Base-by-base conservation (phyloP, 2,797 vertebrate species). In the Sebastes minor region DNA sequence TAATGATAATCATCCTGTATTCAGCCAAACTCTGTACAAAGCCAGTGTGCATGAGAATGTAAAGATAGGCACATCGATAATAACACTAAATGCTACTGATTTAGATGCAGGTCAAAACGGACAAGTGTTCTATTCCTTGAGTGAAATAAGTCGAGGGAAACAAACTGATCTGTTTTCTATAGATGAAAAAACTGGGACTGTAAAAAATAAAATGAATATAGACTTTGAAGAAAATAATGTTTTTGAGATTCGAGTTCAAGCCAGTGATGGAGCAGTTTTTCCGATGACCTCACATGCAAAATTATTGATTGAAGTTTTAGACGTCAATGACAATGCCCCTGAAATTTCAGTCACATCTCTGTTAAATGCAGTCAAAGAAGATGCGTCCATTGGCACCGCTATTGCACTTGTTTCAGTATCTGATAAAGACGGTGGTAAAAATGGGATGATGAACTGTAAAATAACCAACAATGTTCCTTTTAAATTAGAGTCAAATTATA, bases 361-460 rank as follows among this genome's bases (percentile, higher is more conserved):
- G 33, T 90, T 96, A 57, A 95, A 97, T 38, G 94, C 96, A 1
- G 38, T 42, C 14, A 42, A 42, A 42, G 97, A 98, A 30, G 95
- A 97, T 42, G 94, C 96, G 0, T 78, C 82, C 0, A 56, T 65
- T 1, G 96, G 96, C 27, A 97, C 97, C 0, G 96, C 97, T 1
- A 95, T 98, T 80, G 97, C 97, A 9, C 89, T 97, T 6, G 96
- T 99, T 72, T 97, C 97, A 0, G 95, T 99, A 10, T 94, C 87
- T 12, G 98, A 99, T 74, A 96, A 93, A 83, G 98, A 99, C 75
- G 96, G 95, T 0, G 96, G 96, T 7, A 90, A 86, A 74, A 98
- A 98, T 66, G 95, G 94, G 20, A 87, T 93, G 56, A 94, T 97
- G 12, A 94, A 90, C 32, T 92, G 97, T 68, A 84, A 87, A n/a